These are phyloP conservation scores for Seira ritae DNA, from an alignment of 2,888 invertebrate genomes.

Conservation along the genomic window DNA sequence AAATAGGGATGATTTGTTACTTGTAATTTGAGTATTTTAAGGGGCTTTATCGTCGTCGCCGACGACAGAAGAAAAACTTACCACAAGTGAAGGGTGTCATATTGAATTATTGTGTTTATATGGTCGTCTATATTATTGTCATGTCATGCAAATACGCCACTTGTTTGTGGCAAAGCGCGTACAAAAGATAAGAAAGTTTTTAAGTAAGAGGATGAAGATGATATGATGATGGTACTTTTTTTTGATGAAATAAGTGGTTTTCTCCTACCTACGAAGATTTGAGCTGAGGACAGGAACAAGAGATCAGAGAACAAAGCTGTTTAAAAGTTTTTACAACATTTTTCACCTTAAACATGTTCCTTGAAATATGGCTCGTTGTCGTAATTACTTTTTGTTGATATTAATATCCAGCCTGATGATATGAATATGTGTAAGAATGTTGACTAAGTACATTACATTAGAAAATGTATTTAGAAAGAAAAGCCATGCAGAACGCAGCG, in stretches of 20 bases:
- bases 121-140: constrained; percentile 17
- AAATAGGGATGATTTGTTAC: constrained; percentile 1
- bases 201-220: constrained; percentile 9
- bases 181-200: constrained; percentile 45
- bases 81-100: constrained; percentile 20
- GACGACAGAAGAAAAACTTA: constrained; percentile 8
- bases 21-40: not conserved
- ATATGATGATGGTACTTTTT: constrained; percentile 11
- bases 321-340: not conserved
- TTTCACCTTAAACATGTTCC: too few species aligned
- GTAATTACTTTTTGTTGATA: too few species aligned
- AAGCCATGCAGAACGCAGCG: too few species aligned
- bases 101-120: not conserved
- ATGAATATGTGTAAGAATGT: too few species aligned
- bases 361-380: too few species aligned
- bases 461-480: too few species aligned
- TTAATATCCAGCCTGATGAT: too few species aligned
- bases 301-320: not conserved
- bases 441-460: too few species aligned
- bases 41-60: not conserved
- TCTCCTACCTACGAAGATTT: not conserved
- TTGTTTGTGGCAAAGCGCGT: constrained; percentile 38
- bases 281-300: not conserved
- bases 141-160: constrained; percentile 30
- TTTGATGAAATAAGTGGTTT: not conserved